Percentiles rank a stretch among this genome's conserved stretches.
Evolutionary conservation across 2,797 vertebrate genomes (phyloP).

Genomic region (Cynodonichthys magdalenae): DNA sequence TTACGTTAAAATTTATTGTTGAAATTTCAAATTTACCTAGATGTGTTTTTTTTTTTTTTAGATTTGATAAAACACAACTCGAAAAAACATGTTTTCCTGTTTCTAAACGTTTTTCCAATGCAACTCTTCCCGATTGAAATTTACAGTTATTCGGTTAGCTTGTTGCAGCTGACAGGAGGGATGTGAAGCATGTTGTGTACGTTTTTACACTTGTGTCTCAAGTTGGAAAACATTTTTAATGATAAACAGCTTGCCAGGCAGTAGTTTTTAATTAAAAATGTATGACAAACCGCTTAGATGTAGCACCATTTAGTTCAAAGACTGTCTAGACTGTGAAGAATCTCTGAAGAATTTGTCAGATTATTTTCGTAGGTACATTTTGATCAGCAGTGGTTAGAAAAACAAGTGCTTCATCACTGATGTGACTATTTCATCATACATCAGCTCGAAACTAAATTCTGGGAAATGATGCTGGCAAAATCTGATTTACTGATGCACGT

Average conservation of each 20-base stretch:
- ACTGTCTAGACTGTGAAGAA: background rate
- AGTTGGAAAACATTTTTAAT: conserved; percentile 9
- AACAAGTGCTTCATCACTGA: conserved; percentile 49
- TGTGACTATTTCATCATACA: conserved; percentile 51
- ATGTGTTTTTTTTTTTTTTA: background rate
- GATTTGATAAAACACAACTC: background rate
- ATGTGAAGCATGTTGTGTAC: conserved; percentile 4
- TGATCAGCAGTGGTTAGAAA: conserved; percentile 43
- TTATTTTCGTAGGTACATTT: conserved; percentile 24
- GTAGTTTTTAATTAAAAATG: conserved; percentile 36
- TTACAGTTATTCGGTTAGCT: conserved; percentile 1
- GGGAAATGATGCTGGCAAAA: conserved; percentile 14
- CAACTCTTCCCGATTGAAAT: conserved; percentile 6
- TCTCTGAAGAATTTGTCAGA: conserved; percentile 15
- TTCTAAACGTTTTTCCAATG: background rate
- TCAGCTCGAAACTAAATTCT: conserved; percentile 34
- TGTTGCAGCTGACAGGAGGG: background rate
- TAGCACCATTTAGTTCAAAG: conserved; percentile 4
- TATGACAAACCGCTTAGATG: conserved; percentile 9
- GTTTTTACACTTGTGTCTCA: background rate
- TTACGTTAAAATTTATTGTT: conserved; percentile 11
- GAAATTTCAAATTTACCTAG: background rate
- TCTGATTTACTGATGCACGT: conserved; percentile 3
- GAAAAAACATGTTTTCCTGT: background rate
- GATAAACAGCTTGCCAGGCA: conserved; percentile 17